These are phyloP conservation scores for Piprites chloris DNA, from an alignment of 2,113 vertebrate species.

Conservation along the genomic window DNA sequence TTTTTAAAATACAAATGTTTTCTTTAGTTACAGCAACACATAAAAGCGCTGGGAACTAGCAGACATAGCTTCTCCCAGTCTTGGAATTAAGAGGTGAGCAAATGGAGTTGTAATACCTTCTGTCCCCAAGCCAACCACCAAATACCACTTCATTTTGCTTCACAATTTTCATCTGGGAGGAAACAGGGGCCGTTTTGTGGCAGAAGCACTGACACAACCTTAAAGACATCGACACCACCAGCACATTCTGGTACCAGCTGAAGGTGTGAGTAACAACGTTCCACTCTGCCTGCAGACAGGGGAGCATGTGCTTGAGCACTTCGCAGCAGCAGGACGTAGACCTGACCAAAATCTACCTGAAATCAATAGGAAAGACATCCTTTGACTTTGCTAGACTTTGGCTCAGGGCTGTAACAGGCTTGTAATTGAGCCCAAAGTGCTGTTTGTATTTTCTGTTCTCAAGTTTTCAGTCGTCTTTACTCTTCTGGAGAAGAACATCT, in stretches of 20 bases:
- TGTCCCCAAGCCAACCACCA: background rate
- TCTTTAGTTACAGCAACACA: slow-evolving; percentile 26
- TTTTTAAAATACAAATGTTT: slow-evolving; percentile 16
- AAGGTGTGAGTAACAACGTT: background rate
- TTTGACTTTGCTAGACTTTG: background rate
- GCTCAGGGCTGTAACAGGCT: background rate
- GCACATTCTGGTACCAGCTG: background rate
- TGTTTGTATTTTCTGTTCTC: background rate
- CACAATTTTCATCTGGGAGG: background rate
- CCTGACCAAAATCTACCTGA: background rate
- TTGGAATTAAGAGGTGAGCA: slow-evolving; percentile 5
- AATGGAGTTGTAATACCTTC: background rate
- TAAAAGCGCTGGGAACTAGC: background rate
- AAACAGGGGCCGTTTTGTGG: background rate
- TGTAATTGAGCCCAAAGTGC: background rate
- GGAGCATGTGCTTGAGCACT: background rate
- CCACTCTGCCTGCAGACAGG: background rate
- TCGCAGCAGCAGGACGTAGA: background rate
- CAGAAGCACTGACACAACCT: background rate
- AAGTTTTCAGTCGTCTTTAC: background rate
- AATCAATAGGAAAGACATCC: background rate
- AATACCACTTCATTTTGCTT: background rate
- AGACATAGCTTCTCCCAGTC: background rate
- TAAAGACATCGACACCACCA: background rate
- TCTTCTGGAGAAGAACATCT: background rate